These are phyloP conservation scores for Megalonaias nervosa DNA, from an alignment of 1,140 invertebrate species.

Conservation along the genomic window DNA sequence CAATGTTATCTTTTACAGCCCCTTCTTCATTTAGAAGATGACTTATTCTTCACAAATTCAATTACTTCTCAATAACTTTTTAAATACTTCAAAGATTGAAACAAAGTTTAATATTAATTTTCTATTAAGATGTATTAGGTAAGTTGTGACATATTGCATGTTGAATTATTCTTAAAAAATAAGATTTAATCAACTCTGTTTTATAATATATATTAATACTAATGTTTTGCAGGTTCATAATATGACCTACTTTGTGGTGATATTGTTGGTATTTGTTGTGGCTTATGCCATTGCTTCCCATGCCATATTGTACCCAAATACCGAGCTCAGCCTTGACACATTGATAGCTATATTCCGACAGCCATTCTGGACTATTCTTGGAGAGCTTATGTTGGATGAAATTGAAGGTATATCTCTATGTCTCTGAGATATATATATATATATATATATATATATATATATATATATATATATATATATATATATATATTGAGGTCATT, in stretches of 20 bases:
- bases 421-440: not conserved
- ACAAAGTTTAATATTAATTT: too few relatives aligned
- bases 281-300: slow-evolving; percentile 6
- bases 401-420: not conserved
- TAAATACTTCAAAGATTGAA: too few relatives aligned
- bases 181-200: too few relatives aligned
- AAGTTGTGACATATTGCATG: too few relatives aligned
- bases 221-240: not conserved
- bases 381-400: slow-evolving; percentile 1
- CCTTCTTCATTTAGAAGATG: too few relatives aligned
- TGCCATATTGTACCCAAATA: not conserved
- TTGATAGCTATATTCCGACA: not conserved
- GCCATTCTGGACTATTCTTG: not conserved
- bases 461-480: not conserved
- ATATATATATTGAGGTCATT: not conserved
- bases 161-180: too few relatives aligned
- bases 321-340: not conserved
- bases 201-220: too few relatives aligned
- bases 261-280: not conserved
- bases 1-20: too few relatives aligned
- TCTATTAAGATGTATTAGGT: too few relatives aligned
- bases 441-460: too few relatives aligned
- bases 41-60: too few relatives aligned
- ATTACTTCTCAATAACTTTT: too few relatives aligned
- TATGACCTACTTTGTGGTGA: not conserved